These are phyloP conservation scores for Oostethus manadensis DNA, from an alignment of 2,113 vertebrate genomes.

Conservation along the genomic window DNA sequence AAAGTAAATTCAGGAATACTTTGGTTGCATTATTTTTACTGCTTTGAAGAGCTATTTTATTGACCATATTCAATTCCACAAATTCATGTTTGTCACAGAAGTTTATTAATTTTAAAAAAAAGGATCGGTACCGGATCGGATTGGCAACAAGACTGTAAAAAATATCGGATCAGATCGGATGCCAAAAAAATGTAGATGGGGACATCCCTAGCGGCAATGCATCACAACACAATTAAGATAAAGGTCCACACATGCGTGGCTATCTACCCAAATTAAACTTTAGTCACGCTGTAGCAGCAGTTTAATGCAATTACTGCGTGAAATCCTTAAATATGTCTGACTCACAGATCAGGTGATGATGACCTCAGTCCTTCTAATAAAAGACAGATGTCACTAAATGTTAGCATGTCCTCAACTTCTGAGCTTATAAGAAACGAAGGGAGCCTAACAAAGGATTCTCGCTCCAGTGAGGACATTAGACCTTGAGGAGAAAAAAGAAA, in stretches of 20 bases:
- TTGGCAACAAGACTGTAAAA: too few species aligned
- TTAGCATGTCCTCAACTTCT: conserved; percentile 13
- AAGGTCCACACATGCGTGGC: not conserved
- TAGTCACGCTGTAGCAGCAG: conserved; percentile 7
- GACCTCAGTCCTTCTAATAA: conserved; percentile 20
- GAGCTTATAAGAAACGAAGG: conserved; percentile 6
- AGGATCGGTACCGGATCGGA: too few species aligned
- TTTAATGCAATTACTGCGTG: conserved; percentile 19
- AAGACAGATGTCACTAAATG: conserved; percentile 22
- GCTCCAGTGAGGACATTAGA: not conserved
- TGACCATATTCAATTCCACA: too few species aligned
- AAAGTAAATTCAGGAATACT: too few species aligned
- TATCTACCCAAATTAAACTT: conserved; percentile 5
- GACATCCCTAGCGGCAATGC: too few species aligned
- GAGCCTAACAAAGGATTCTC: not conserved
- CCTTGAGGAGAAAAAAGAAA: not conserved
- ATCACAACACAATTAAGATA: conserved; percentile 2
- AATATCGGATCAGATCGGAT: too few species aligned
- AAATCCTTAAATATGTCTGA: conserved; percentile 24
- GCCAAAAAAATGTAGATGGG: too few species aligned
- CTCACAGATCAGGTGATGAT: conserved; percentile 19
- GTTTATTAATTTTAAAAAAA: too few species aligned
- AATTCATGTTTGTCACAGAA: too few species aligned
- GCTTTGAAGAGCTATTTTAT: too few species aligned
- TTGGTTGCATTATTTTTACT: too few species aligned